phyloP scores from a whole-genome alignment of 2,888 invertebrate species.

The Pristionchus arcanus region DNA sequence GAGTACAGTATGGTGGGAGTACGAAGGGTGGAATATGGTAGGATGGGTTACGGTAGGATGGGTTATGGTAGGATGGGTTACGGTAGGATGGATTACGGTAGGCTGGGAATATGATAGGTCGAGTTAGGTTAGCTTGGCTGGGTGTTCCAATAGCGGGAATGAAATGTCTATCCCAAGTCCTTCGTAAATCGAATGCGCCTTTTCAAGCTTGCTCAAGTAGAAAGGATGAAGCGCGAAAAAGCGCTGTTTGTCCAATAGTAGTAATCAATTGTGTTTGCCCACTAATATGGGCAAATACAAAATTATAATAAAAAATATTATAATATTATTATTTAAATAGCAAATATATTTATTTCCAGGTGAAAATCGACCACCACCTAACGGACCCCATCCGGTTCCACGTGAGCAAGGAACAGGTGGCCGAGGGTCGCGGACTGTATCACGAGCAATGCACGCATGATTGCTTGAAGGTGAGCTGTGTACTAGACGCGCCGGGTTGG shows the following conservation, averaged over 20 bases:
- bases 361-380: background rate
- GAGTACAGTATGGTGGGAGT: no score
- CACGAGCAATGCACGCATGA: slow-evolving; percentile 29
- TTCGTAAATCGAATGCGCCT: background rate
- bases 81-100: no score
- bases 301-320: no score
- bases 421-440: background rate
- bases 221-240: background rate
- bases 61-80: no score
- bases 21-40: background rate
- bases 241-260: background rate
- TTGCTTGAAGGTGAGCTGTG: slow-evolving; percentile 4
- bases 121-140: no score
- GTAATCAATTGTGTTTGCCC: no score
- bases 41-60: no score
- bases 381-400: background rate
- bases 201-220: background rate
- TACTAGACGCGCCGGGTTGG: no score
- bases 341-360: background rate
- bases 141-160: no score
- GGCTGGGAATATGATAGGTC: no score
- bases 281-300: no score
- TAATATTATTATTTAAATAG: no score
- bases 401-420: background rate
- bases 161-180: background rate